Percentiles rank a stretch among this genome's conserved stretches.
phyloP scores from a whole-genome alignment of 2,113 vertebrate species.

The Burhinus oedicnemus region DNA sequence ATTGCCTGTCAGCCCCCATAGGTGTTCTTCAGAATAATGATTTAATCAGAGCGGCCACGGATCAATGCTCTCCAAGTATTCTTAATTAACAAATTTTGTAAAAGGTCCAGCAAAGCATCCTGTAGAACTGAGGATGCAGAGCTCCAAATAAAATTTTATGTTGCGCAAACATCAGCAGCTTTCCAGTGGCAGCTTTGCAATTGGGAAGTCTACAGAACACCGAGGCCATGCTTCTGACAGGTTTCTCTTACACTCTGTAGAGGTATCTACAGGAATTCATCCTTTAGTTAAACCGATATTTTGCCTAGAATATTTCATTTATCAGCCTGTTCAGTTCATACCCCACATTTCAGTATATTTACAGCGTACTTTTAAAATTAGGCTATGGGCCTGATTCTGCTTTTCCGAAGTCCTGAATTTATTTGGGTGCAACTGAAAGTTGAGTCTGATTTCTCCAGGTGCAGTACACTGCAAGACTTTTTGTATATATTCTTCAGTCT shows the following conservation, averaged over 20 bases:
- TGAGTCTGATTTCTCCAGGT: neutral
- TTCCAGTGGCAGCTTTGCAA: neutral
- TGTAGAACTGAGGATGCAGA: neutral
- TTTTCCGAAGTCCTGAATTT: neutral
- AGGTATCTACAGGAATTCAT: neutral
- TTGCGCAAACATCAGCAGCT: neutral
- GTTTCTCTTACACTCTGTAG: neutral
- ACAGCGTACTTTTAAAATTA: neutral
- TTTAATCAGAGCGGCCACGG: slow-evolving; percentile 25
- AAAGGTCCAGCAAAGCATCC: neutral
- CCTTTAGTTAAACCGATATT: neutral
- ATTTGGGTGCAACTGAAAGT: neutral
- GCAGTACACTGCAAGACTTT: neutral
- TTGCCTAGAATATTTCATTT: neutral
- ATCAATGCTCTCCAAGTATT: neutral
- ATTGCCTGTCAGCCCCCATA: neutral
- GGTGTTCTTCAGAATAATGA: slow-evolving; percentile 23
- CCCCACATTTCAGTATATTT: neutral
- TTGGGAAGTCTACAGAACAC: neutral
- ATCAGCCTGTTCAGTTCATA: neutral
- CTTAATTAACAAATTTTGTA: slow-evolving; percentile 8
- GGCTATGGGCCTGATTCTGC: neutral
- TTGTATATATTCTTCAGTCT: neutral
- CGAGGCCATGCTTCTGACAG: neutral
- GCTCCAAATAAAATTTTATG: neutral